Conservation (phyloP, 2,888 invertebrate species). For the Lasioglossum oenotherae region DNA sequence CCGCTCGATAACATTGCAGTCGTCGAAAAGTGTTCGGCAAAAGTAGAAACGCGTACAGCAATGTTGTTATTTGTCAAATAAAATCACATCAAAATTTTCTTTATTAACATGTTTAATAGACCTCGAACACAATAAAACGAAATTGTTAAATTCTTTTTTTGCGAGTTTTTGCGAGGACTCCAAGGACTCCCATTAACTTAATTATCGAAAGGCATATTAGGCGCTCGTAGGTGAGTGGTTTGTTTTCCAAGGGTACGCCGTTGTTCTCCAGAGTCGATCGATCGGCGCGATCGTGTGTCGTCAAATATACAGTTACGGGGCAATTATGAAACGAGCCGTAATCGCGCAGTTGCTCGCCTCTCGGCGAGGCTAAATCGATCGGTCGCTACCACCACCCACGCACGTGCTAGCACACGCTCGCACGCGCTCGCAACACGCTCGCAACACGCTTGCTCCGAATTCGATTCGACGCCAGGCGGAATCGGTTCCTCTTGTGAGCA, state of each 20-base stretch:
- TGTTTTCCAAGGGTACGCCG: neutral
- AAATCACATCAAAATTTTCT: neutral
- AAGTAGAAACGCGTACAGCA: neutral
- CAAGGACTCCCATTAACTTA: neutral
- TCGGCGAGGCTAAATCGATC: constrained; percentile 34
- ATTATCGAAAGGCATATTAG: constrained; percentile 5
- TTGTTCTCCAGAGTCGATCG: neutral
- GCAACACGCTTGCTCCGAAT: constrained; percentile 4
- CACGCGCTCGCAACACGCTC: constrained; percentile 4
- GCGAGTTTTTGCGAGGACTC: neutral
- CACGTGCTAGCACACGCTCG: constrained; percentile 30
- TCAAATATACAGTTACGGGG: constrained; percentile 4
- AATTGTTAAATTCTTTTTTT: neutral
- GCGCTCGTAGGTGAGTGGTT: neutral
- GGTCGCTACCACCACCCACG: constrained; percentile 12
- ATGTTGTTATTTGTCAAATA: neutral
- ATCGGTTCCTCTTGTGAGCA: constrained; percentile 23
- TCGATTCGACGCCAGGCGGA: constrained; percentile 28
- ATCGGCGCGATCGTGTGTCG: neutral
- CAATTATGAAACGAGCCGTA: constrained; percentile 14
- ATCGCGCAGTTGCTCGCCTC: neutral
- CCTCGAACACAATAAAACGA: neutral
- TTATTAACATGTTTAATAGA: neutral
- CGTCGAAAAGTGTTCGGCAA: neutral
- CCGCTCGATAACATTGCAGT: neutral